Evolutionary conservation across 2,113 vertebrate genomes (phyloP), one percentile per base, ranked within the genome.

Genomic region (Hippocampus barbouri): DNA sequence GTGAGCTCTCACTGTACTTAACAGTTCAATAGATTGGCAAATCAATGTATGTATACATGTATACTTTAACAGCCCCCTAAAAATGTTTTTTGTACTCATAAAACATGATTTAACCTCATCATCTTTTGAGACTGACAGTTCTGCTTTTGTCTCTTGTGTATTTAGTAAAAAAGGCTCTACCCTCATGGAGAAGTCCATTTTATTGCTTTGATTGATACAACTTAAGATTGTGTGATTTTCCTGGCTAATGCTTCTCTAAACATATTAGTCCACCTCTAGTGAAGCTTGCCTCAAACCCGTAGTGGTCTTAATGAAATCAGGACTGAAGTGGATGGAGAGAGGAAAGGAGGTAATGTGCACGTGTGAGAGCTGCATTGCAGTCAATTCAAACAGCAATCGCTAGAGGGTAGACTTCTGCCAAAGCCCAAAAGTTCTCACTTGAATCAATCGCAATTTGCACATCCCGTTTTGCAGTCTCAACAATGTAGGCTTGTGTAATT

Each of bases 251-350:
- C 76, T 70, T 86, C 77, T 69, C 76, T 87, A 82, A 83, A 84
- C 81, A 80, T 81, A 86, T 87, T 82, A 84, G 81, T 79, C 76
- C 64, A 76, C 59, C 66, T 25, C 76, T 14, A 56, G 45, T 12
- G 11, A 77, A 73, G 72, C 76, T 80, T 77, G 71, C 76, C 77
- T 70, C 72, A 64, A 76, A 79, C 74, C 76, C 72, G 45, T 62
- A 87, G 88, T 87, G 83, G 82, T 75, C 82, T 80, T 83, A 87
- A 90, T 89, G 82, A 85, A 89, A 88, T 85, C 81, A 78, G 75
- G 70, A 59, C 66, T 77, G 66, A 68, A 64, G 67, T 68, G 49
- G 21, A 43, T 21, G 62, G 20, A 5, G 15, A 56, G 21, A 7
- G 11, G 40, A 10, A 47, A 38, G 25, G 49, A 27, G 27, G 25